Conservation (phyloP, 2,113 vertebrate species). For the Larimichthys polyactis region DNA sequence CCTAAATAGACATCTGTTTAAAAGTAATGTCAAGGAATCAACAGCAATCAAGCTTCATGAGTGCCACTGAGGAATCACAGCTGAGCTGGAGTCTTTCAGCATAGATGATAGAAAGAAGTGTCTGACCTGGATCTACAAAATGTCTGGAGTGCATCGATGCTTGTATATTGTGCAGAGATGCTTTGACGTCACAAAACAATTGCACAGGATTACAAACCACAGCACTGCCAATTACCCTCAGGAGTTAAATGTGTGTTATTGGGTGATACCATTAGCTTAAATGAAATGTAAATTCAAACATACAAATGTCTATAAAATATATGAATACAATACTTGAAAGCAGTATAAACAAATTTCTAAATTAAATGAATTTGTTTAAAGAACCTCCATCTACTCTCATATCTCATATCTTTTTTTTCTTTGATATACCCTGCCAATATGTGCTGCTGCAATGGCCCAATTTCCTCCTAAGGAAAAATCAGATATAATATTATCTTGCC, state of each 20-base stretch:
- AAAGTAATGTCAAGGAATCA: neutral
- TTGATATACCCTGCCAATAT: constrained; percentile 25
- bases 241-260: constrained; percentile 8
- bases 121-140: neutral
- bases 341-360: neutral
- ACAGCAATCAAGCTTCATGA: neutral
- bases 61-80: neutral
- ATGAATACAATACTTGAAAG: neutral
- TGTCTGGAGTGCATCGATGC: neutral
- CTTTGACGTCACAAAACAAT: constrained; percentile 15
- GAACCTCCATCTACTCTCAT: constrained; percentile 1
- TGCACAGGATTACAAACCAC: neutral
- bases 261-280: constrained; percentile 24
- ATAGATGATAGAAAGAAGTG: neutral
- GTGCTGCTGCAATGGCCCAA: constrained; percentile 27
- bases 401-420: constrained; percentile 3
- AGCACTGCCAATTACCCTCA: constrained; percentile 1
- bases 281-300: neutral
- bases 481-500: constrained; percentile 25
- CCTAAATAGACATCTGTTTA: neutral
- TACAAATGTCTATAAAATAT: too few relatives aligned
- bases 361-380: constrained; percentile 12
- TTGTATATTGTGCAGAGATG: constrained; percentile 1
- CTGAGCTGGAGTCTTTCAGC: neutral
- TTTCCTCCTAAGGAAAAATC: constrained; percentile 28